Evolutionary conservation across 1,140 invertebrate species (phyloP).

Genomic region (Drosophila bocqueti): DNA sequence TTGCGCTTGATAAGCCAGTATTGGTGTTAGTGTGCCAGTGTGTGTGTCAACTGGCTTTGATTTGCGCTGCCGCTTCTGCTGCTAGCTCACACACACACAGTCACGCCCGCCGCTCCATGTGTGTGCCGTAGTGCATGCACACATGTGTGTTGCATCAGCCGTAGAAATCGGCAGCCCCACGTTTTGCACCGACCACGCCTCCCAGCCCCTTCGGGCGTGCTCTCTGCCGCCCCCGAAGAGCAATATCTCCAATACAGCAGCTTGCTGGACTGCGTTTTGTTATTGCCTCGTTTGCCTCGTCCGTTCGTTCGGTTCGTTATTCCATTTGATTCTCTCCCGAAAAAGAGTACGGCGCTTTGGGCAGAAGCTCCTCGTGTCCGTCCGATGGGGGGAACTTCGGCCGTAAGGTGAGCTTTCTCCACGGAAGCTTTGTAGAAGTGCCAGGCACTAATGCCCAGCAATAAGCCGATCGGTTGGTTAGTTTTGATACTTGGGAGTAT

Average conservation of each 20-base stretch:
- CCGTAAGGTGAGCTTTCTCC: conserved; percentile 20
- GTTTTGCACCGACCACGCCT: conserved; percentile 70
- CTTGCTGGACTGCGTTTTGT: conserved; percentile 60
- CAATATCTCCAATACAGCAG: conserved; percentile 68
- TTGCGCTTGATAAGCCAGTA: conserved; percentile 73
- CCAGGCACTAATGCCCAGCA: neutral
- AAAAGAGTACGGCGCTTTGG: conserved; percentile 11
- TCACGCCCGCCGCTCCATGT: neutral
- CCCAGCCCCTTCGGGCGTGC: conserved; percentile 20
- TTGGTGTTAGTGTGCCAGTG: conserved; percentile 53
- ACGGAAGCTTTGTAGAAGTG: conserved; percentile 7
- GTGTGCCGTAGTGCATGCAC: conserved; percentile 26
- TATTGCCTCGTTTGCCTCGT: conserved; percentile 40
- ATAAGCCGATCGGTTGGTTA: neutral
- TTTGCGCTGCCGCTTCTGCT: conserved; percentile 59
- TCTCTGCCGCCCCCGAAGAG: conserved; percentile 41
- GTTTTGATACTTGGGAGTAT: neutral
- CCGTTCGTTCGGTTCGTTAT: conserved; percentile 40
- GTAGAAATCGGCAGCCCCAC: conserved; percentile 77
- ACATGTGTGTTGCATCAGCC: conserved; percentile 79
- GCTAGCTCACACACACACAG: conserved; percentile 27
- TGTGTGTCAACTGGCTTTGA: conserved; percentile 80
- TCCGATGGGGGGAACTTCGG: neutral
- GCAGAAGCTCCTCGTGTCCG: conserved; percentile 22
- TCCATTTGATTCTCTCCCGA: conserved; percentile 40